Evolutionary conservation across 1,140 invertebrate species (phyloP), one percentile per base, ranked within the genome.

Genomic region (Cylas formicarius): DNA sequence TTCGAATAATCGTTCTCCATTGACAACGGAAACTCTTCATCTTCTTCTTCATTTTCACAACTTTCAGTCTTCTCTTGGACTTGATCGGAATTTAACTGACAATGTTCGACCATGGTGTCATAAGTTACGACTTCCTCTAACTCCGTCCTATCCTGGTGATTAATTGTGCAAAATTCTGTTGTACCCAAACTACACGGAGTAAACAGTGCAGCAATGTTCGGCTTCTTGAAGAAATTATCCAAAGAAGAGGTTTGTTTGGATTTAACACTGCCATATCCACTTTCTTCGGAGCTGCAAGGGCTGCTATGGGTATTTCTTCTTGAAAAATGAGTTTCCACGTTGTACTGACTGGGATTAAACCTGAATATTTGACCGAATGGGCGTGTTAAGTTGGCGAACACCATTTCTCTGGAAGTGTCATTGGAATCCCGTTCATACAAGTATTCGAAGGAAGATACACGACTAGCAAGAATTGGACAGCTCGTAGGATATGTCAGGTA

Each of bases 241-340:
- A 39, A 17, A 10, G 34, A 44, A n/a, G 17, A n/a, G 29, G 29
- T 31, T 21, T 27, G 6, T 28, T 34, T 47, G 7, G 55, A 55
- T 19, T 43, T 55, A n/a, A 45, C 34, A 21, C 49, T 57, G 5
- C 29, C 13, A 40, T 57, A 57, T 7, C 55, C 55, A 27, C 55
- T 55, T 38, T 57, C 52, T 13, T 41, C 36, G 3, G 49, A 49
- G 16, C 29, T 16, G 40, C 9, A 3, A 9, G 24, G 11, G 11
- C 24, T 43, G n/a, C 29, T n/a, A 19, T 16, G 20, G 11, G 18
- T 22, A 14, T 13, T 23, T 13, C 13, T 27, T 24, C 13, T 24
- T 19, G 19, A 32, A 11, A 11, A 33, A 4, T 37, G 31, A 8
- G 18, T 34, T 11, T 48, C 32, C 3, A 48, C 31, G 28, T 48